Percentiles rank a stretch among this genome's conserved stretches.
These are phyloP conservation scores for Catostomus latipinnis DNA, from an alignment of 2,797 vertebrate genomes.

Conservation along the genomic window DNA sequence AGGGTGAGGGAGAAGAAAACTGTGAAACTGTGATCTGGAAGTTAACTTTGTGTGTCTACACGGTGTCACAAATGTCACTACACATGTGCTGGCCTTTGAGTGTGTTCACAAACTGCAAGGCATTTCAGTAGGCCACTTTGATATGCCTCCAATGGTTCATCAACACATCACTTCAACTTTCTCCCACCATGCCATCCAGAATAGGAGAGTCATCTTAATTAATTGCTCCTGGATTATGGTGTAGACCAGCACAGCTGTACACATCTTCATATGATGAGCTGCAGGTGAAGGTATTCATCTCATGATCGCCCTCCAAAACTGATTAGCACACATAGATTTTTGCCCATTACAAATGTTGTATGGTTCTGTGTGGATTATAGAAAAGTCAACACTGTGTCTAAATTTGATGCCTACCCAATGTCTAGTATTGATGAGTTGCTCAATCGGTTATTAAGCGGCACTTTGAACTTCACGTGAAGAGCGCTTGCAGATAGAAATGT, in stretches of 20 bases:
- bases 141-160: constrained; percentile 42
- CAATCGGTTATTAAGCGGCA: too few species aligned
- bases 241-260: constrained; percentile 55
- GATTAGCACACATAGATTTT: too few species aligned
- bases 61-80: constrained; percentile 55
- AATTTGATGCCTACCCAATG: too few species aligned
- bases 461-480: too few species aligned
- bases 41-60: constrained; percentile 57
- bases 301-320: constrained; percentile 20
- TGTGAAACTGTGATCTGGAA: constrained; percentile 47
- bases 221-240: constrained; percentile 49
- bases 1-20: constrained; percentile 38
- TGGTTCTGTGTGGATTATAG: too few species aligned
- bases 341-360: too few species aligned
- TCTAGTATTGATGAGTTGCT: too few species aligned
- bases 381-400: too few species aligned
- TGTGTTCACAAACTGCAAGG: constrained; percentile 14
- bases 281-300: constrained; percentile 60
- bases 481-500: too few species aligned
- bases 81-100: constrained; percentile 31
- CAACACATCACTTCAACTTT: constrained; percentile 35
- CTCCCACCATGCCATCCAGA: not conserved
- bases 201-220: constrained; percentile 35
- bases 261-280: constrained; percentile 51
- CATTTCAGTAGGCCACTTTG: constrained; percentile 38